These are phyloP conservation scores for Agriopis marginaria DNA, from an alignment of 2,888 invertebrate species.

Conservation along the genomic window DNA sequence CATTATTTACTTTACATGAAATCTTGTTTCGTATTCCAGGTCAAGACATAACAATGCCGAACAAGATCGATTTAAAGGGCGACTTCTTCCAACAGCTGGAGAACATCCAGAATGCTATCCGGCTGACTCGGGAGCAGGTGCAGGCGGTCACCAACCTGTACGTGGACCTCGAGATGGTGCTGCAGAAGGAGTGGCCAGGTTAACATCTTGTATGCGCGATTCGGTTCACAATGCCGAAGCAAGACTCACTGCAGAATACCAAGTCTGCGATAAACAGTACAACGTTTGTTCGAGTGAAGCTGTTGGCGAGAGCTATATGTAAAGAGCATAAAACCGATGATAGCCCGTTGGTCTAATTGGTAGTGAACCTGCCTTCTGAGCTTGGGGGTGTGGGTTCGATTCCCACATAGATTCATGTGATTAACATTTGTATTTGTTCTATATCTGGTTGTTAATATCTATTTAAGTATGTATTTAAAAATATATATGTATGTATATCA, in stretches of 20 bases:
- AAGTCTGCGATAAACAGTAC: not conserved
- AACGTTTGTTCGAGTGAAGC: no score
- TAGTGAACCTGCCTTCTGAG: no score
- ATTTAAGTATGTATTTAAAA: no score
- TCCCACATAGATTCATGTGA: no score
- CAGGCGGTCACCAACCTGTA: slow-evolving; percentile 69
- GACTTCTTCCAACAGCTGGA: slow-evolving; percentile 75
- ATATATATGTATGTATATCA: no score
- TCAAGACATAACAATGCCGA: slow-evolving; percentile 62
- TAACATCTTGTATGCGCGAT: not conserved
- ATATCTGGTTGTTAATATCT: no score
- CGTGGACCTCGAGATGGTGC: slow-evolving; percentile 69
- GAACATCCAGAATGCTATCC: slow-evolving; percentile 65
- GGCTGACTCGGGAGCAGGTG: slow-evolving; percentile 70
- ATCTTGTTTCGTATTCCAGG: slow-evolving; percentile 10
- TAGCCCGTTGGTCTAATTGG: no score
- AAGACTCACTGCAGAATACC: not conserved
- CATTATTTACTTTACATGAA: not conserved
- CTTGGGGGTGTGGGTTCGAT: no score
- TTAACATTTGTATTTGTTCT: no score
- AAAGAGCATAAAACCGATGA: no score
- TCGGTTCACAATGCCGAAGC: not conserved
- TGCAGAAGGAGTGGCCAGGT: slow-evolving; percentile 75
- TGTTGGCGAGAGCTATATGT: no score
- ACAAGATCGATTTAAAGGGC: slow-evolving; percentile 61